These are phyloP conservation scores for Galagoides demidoff DNA, from an alignment of 2,797 vertebrate genomes.

Conservation along the genomic window DNA sequence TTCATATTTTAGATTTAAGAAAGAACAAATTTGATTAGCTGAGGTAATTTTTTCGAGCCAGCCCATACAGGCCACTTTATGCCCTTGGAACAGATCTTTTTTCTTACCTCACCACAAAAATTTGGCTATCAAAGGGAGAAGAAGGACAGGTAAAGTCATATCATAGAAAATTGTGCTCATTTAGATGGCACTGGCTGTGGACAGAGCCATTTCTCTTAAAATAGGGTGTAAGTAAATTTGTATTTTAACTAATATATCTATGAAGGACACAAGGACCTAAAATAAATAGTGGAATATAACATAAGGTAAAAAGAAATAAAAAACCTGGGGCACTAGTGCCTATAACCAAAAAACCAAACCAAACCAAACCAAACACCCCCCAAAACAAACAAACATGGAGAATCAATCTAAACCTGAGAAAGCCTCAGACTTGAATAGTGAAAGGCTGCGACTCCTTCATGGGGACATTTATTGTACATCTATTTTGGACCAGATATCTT, in stretches of 20 bases:
- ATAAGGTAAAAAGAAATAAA: not conserved
- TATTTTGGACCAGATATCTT: not conserved
- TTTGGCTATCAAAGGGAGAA: not conserved
- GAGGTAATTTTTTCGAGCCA: constrained; percentile 21
- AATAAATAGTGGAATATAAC: not conserved
- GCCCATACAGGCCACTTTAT: not conserved
- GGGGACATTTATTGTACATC: not conserved
- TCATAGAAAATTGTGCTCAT: not conserved
- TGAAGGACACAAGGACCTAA: not conserved
- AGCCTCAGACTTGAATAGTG: not conserved
- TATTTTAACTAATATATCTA: not conserved
- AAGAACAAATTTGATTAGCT: not conserved
- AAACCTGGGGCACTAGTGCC: not conserved
- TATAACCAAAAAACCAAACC: not conserved
- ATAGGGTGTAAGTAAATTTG: not conserved
- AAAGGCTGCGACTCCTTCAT: not conserved
- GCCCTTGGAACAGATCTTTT: not conserved
- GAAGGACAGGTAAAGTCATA: not conserved
- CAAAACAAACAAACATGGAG: not conserved
- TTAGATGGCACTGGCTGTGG: not conserved
- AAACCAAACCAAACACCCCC: too few species aligned
- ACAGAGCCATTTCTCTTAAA: not conserved
- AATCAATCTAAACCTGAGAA: not conserved
- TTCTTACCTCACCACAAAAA: not conserved
- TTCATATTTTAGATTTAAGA: constrained; percentile 34